Base-by-base conservation (phyloP, 2,888 invertebrate species). In the Drosophila sordidula region DNA sequence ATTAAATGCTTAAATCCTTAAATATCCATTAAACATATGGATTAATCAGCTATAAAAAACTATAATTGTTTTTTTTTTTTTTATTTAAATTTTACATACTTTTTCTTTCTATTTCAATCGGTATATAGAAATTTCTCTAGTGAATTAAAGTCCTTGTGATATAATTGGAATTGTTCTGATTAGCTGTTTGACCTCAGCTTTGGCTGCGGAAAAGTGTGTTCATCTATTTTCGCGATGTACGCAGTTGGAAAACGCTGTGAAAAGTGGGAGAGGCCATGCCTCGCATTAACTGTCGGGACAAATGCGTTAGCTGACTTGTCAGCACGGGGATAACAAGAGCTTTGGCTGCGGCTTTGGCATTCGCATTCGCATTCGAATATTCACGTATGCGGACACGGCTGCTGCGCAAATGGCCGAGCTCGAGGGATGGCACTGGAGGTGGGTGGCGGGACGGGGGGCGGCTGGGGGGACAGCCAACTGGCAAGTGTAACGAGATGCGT, bases 401-500 rank as follows among this genome's bases (percentile, higher is more conserved):
- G 68, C 63, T 72, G 76, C 76, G 75, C 58, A 75, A 75, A 75
- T 67, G 62, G 58, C 39, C 71, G 45, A 59, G 16, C 41, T 38
- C 38, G 8, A 4, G 4, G 18, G 44, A 8, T 5, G 11, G 11
- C 38, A 51, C 2, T 9, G 12, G 38, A n/a, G 0, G 0, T 34
- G 12, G 12, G 12, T 12, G 4, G 12, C 0, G 25, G 14, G 18
- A 2, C 0, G 9, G 9, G 34, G 22, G 9, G n/a, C 18, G n/a
- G 8, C 5, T 51, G 25, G 11, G 34, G 46, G 16, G 36, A 49
- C 50, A 29, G 58, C 36, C 6, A 55, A 45, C 29, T 67, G 68
- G 65, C 66, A 78, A 82, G 51, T 80, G 78, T 83, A 83, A 86
- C 87, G 74, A 83, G 84, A 78, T 81, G 74, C 87, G 83, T 83